phyloP scores from a whole-genome alignment of 2,797 vertebrate genomes.

The Philypnodon macrostomus region DNA sequence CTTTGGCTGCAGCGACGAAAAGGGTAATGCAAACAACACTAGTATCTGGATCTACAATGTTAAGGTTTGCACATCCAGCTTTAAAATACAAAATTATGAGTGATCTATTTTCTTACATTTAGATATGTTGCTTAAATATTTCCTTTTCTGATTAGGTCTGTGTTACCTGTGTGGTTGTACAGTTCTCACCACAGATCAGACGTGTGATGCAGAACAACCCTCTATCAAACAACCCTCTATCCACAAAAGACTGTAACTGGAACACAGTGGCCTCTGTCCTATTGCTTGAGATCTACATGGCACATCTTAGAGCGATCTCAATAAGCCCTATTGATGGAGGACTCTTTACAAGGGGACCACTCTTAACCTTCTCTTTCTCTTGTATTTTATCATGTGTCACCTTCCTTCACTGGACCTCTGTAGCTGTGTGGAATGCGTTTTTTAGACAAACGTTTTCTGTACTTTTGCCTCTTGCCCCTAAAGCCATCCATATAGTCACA shows the following conservation, averaged over 20 bases:
- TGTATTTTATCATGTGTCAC: slow-evolving; percentile 13
- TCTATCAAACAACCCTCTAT: too few species aligned
- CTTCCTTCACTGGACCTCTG: slow-evolving; percentile 18
- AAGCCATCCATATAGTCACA: slow-evolving; percentile 23
- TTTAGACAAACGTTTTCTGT: slow-evolving; percentile 24
- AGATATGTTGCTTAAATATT: too few species aligned
- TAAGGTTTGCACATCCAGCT: slow-evolving; percentile 38
- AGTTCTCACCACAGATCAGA: background rate
- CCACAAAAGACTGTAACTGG: slow-evolving; percentile 14
- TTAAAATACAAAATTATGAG: too few species aligned
- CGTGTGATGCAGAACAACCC: too few species aligned
- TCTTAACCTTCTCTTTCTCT: slow-evolving; percentile 28
- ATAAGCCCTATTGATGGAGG: slow-evolving; percentile 2
- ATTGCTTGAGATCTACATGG: slow-evolving; percentile 41
- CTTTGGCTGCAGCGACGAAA: background rate
- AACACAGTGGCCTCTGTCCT: slow-evolving; percentile 33
- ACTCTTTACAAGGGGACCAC: slow-evolving; percentile 9
- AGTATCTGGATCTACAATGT: slow-evolving; percentile 2
- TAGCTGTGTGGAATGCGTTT: slow-evolving; percentile 24
- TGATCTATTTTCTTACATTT: too few species aligned
- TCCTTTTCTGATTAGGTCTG: too few species aligned
- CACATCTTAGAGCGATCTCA: slow-evolving; percentile 24
- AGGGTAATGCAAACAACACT: background rate
- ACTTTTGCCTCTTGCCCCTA: slow-evolving; percentile 31
- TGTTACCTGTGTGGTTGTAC: too few species aligned